Evolutionary conservation across 2,797 vertebrate species (phyloP), one percentile per base, ranked within the genome.

Genomic region (Parambassis ranga): DNA sequence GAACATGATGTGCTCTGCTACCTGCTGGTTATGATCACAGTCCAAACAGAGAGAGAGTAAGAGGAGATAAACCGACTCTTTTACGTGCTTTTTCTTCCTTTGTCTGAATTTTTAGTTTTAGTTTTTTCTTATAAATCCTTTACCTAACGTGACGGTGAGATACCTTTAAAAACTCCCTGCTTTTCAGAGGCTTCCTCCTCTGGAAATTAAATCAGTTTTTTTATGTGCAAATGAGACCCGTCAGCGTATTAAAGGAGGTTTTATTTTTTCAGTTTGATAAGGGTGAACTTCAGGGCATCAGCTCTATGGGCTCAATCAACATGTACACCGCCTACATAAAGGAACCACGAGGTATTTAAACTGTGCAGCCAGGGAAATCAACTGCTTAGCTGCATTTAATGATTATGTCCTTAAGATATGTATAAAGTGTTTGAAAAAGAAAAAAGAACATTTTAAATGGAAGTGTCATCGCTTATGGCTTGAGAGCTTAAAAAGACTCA

Each of bases 231-330:
- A 75, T 70, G 15, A 72, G 43, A 16, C 14, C 1, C 4, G 6
- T 24, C 3, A 1, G 23, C 43, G 26, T 10, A 31, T 28, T 16
- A 48, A 58, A 41, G 32, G 39, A 65, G 37, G 31, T n/a, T 7
- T 37, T n/a, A n/a, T 43, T 33, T 68, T 32, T 10, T 64, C 13
- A 18, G 23, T 39, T 68, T 60, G 48, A 36, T 52, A 10, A 58
- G 59, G 49, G 35, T 63, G 56, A 65, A 70, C 48, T 69, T 30
- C 7, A 75, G 63, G 72, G 41, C 52, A 33, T 47, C 4, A 19
- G 36, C 50, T 71, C 42, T 43, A 22, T 28, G 13, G 31, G 31
- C 48, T 81, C 55, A 65, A 73, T 81, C 65, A 81, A 50, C 66
- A 66, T 39, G 68, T n/a, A n/a, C n/a, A 16, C 51, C 6, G 9